These are phyloP conservation scores for Rhabdornis inornatus DNA, from an alignment of 2,113 vertebrate species.

Conservation along the genomic window DNA sequence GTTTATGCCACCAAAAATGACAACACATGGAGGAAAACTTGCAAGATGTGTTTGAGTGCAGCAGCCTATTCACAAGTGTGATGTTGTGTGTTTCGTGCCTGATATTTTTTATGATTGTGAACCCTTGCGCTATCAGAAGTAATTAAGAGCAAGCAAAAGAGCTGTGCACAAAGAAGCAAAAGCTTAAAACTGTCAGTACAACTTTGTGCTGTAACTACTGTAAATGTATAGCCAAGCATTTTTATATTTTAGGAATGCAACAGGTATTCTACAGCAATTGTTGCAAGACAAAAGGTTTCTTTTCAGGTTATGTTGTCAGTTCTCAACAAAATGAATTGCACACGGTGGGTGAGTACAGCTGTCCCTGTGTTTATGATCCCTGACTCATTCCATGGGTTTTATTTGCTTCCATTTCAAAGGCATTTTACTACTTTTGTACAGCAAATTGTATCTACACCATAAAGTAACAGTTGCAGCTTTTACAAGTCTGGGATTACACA, in stretches of 20 bases:
- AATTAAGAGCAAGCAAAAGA: background rate
- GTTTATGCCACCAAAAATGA: background rate
- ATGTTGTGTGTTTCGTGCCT: background rate
- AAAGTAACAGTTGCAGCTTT: background rate
- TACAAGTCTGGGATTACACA: background rate
- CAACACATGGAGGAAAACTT: background rate
- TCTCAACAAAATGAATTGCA: background rate
- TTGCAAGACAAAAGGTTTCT: background rate
- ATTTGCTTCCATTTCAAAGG: background rate
- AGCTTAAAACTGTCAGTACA: background rate
- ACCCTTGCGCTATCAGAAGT: background rate
- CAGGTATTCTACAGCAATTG: background rate
- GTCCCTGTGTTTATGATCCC: background rate
- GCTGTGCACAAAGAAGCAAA: background rate
- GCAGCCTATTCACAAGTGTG: background rate
- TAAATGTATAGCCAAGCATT: background rate
- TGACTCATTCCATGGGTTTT: background rate
- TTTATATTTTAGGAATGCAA: background rate
- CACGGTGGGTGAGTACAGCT: background rate
- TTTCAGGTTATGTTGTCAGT: background rate
- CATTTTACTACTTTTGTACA: background rate
- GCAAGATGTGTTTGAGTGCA: background rate
- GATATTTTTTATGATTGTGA: background rate
- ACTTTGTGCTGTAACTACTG: background rate
- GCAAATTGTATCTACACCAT: background rate